phyloP scores from a whole-genome alignment of 2,888 invertebrate genomes.

The Watsonalla cultraria region DNA sequence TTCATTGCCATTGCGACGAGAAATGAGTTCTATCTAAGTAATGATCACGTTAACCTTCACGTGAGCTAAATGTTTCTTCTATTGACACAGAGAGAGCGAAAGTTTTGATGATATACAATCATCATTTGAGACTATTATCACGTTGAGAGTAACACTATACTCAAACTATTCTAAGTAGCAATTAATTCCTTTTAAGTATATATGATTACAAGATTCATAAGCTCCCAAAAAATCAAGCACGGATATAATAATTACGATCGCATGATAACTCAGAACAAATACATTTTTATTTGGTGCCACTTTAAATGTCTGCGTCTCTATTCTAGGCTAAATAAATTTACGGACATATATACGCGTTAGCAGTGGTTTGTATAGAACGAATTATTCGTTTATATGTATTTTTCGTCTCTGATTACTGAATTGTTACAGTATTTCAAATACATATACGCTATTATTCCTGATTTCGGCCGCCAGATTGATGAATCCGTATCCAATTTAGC shows the following conservation, averaged over 20 bases:
- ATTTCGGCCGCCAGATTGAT: no score
- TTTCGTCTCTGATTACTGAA: no score
- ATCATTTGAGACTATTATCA: slow-evolving; percentile 38
- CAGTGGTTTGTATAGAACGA: no score
- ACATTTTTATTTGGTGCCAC: slow-evolving; percentile 18
- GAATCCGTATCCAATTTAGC: no score
- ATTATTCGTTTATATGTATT: no score
- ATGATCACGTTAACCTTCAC: slow-evolving; percentile 9
- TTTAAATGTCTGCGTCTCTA: slow-evolving; percentile 22
- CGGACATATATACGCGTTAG: no score
- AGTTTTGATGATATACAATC: slow-evolving; percentile 41
- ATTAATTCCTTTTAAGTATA: slow-evolving; percentile 39
- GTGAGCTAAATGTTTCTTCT: slow-evolving; percentile 29
- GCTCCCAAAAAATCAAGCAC: slow-evolving; percentile 23
- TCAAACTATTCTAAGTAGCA: slow-evolving; percentile 27
- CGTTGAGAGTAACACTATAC: slow-evolving; percentile 37
- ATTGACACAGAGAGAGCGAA: slow-evolving; percentile 43
- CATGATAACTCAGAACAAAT: slow-evolving; percentile 43
- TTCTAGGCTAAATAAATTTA: slow-evolving; percentile 5
- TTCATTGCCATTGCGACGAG: neutral
- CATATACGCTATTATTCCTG: no score
- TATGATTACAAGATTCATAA: slow-evolving; percentile 29
- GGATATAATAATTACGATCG: slow-evolving; percentile 28
- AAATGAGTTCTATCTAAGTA: neutral
- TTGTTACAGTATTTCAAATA: no score